Base-by-base conservation (phyloP, 1,140 invertebrate genomes). In the Drosophila jambulina region DNA sequence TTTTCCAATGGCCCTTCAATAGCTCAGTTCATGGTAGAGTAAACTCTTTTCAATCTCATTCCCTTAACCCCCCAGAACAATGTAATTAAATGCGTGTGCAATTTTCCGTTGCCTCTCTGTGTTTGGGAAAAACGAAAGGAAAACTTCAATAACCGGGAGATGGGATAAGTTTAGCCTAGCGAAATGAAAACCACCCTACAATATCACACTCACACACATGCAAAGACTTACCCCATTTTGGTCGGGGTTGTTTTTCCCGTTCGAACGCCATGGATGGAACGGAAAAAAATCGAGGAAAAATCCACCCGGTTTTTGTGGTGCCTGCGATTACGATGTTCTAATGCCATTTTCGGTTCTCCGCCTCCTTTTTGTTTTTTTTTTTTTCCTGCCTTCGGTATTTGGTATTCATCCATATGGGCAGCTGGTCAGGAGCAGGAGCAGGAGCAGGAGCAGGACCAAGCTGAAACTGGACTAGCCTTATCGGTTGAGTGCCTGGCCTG, bases 301-400 rank as follows among this genome's bases (percentile, higher is more conserved):
- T 84, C 82, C 71, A 88, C 86, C 85, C 85, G 82, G 63, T 71
- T 80, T 71, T 81, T 75, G 74, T 65, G 56, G 59, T 65, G 38
- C 36, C 72, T 80, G 57, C 84, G 84, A 87, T 90, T 90, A 88
- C 84, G 84, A 71, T 90, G 77, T 78, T 81, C 78, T 84, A 87
- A 87, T 87, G 85, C 84, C 84, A 78, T 84, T 85, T 82, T 81
- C 78, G 64, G 65, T 74, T 79, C 77, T 60, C 49, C 70, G 27
- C 67, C 70, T 72, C 36, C 34, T 15, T 25, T 27, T n/a, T 10
- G 23, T 19, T 32, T 29, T 34, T 19, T 72, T 48, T 34, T 32
- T 49, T 38, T 56, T 48, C 25, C 25, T 59, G 29, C 48, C 38
- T 34, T 15, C 15, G 27, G 67, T 43, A 43, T 21, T 70, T 56